These are phyloP conservation scores for Hirtodrosophila confusa DNA, from an alignment of 2,888 invertebrate species.

Conservation along the genomic window DNA sequence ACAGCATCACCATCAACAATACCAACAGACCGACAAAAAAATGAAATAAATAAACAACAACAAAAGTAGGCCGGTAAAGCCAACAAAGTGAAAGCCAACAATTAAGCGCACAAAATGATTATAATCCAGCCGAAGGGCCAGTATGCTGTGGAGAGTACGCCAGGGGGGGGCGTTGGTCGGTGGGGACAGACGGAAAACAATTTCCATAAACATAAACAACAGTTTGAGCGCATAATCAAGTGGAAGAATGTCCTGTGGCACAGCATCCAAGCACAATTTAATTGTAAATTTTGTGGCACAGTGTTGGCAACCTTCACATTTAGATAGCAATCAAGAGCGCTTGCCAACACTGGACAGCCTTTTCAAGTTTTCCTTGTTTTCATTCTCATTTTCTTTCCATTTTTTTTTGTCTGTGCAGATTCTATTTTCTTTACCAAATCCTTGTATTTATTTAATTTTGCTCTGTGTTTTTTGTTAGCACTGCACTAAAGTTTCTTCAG, in stretches of 20 bases:
- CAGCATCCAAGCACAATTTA: conserved; percentile 40
- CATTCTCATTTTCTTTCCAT: not conserved
- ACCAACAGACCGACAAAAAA: not conserved
- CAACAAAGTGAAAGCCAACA: conserved; percentile 50
- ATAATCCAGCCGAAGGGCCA: conserved; percentile 52
- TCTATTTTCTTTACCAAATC: too few species aligned
- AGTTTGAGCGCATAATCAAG: conserved; percentile 62
- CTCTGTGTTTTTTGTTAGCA: conserved; percentile 2
- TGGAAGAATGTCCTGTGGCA: conserved; percentile 25
- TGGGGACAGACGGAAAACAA: conserved; percentile 43
- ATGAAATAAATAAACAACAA: conserved; percentile 9
- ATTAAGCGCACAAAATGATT: conserved; percentile 60
- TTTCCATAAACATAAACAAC: conserved; percentile 72
- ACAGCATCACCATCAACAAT: not conserved
- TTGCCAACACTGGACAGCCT: conserved; percentile 26
- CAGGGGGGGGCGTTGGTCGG: not conserved
- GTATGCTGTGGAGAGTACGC: conserved; percentile 1
- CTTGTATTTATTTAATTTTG: too few species aligned
- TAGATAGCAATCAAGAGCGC: too few species aligned
- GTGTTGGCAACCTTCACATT: conserved; percentile 36
- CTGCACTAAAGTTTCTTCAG: conserved; percentile 20
- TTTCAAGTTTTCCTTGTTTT: conserved; percentile 17
- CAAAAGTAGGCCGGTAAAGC: conserved; percentile 12
- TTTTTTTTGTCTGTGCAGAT: not conserved
- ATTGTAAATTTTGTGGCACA: conserved; percentile 62